A percentile compares a stretch with the other conserved stretches of the same genome.
These are phyloP conservation scores for Cinclus cinclus DNA, from an alignment of 2,113 vertebrate genomes.

Conservation along the genomic window DNA sequence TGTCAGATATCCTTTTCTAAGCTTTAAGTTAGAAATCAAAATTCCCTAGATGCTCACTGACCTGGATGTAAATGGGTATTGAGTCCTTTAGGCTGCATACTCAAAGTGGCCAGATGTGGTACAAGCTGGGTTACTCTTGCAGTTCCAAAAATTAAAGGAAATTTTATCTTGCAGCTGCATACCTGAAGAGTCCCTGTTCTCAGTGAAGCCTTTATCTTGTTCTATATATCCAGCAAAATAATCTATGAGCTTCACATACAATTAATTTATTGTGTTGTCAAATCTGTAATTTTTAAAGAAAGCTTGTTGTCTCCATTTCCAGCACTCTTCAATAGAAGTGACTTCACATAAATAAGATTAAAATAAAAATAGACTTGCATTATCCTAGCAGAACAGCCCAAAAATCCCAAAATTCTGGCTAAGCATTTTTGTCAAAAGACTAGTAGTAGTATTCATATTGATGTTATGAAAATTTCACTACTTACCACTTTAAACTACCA, in stretches of 20 bases:
- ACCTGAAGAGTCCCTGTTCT: neutral
- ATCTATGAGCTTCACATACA: neutral
- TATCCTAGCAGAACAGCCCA: neutral
- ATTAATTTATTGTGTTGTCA: neutral
- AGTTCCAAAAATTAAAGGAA: neutral
- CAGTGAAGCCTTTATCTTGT: neutral
- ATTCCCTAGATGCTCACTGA: neutral
- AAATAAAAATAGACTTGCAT: neutral
- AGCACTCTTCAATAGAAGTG: neutral
- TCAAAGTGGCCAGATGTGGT: neutral
- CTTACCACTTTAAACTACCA: neutral
- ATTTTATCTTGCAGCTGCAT: neutral
- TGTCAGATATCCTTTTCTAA: neutral
- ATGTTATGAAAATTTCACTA: neutral
- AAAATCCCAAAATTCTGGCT: neutral
- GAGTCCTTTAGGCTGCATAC: neutral
- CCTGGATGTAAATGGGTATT: neutral
- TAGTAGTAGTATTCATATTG: accelerated
- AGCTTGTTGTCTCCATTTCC: neutral
- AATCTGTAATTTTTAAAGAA: neutral
- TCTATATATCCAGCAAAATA: neutral
- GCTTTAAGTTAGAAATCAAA: neutral
- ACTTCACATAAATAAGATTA: neutral
- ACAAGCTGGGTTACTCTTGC: neutral
- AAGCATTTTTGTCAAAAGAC: neutral